Conservation (phyloP, 2,888 invertebrate species). For the Sussaba pulchella region DNA sequence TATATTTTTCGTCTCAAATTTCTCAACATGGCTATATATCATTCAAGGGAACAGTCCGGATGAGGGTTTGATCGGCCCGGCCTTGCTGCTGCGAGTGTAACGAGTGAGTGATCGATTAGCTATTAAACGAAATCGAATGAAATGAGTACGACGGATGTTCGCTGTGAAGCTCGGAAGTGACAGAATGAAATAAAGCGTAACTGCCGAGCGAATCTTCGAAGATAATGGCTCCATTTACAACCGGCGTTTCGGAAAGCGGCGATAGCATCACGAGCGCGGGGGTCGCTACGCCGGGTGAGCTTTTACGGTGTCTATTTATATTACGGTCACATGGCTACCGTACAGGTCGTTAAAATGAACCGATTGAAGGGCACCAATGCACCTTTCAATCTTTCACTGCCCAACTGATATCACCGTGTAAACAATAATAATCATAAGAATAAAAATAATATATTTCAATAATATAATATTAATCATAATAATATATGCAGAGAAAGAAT, state of each 20-base stretch:
- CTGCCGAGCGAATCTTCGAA: neutral
- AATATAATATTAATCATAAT: too few species aligned
- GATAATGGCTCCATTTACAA: conserved; percentile 20
- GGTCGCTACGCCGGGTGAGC: neutral
- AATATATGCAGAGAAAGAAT: too few species aligned
- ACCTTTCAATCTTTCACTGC: neutral
- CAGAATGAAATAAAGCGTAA: neutral
- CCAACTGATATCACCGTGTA: neutral
- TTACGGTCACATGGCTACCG: neutral
- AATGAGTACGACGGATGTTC: neutral
- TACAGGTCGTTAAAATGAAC: conserved; percentile 4
- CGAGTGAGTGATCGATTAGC: too few species aligned
- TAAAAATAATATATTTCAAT: too few species aligned
- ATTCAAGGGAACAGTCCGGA: too few species aligned
- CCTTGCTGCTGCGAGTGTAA: too few species aligned
- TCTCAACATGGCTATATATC: too few species aligned
- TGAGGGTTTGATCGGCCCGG: too few species aligned
- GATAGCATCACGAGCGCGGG: neutral
- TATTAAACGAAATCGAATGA: neutral
- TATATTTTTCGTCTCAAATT: too few species aligned
- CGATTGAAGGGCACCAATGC: neutral
- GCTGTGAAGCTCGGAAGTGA: neutral
- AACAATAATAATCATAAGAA: neutral
- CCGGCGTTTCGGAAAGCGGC: conserved; percentile 23
- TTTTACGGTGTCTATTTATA: conserved; percentile 19